Conservation (phyloP, 2,888 invertebrate species). For the Drosophila meridiana region DNA sequence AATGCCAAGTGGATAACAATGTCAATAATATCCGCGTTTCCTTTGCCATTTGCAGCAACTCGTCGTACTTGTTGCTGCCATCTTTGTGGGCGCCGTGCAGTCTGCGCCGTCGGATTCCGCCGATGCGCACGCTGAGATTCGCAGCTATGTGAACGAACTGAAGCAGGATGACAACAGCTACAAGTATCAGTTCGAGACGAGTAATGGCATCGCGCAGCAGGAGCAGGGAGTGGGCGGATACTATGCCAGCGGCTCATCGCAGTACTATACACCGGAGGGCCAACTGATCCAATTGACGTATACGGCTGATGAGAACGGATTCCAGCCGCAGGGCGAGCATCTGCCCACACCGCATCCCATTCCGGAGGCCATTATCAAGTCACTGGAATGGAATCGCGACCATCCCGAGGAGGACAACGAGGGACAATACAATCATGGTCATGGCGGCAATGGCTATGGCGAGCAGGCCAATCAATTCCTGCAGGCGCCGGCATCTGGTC, state of each 20-base stretch:
- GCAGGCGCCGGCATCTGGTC: constrained; percentile 49
- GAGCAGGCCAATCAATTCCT: constrained; percentile 60
- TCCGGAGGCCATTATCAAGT: constrained; percentile 76
- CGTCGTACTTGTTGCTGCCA: constrained; percentile 52
- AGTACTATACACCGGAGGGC: constrained; percentile 87
- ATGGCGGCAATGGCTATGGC: constrained; percentile 24
- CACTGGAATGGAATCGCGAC: constrained; percentile 74
- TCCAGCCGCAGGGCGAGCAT: constrained; percentile 85
- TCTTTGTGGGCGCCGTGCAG: constrained; percentile 33
- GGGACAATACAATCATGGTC: constrained; percentile 61
- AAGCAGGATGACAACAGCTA: constrained; percentile 84
- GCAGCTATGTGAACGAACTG: constrained; percentile 83
- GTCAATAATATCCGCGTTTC: constrained; percentile 5
- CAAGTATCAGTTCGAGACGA: constrained; percentile 86
- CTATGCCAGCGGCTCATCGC: constrained; percentile 86
- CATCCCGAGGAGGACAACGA: constrained; percentile 77
- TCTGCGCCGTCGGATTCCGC: constrained; percentile 66
- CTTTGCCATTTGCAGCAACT: constrained; percentile 63
- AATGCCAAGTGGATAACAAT: constrained; percentile 2
- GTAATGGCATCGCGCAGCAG: constrained; percentile 87
- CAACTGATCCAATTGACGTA: constrained; percentile 84
- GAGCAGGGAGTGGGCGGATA: constrained; percentile 86
- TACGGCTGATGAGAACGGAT: constrained; percentile 87
- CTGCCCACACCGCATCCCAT: constrained; percentile 82
- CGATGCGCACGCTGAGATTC: constrained; percentile 76